Evolutionary conservation across 2,888 invertebrate species (phyloP).

Genomic region (Philereme transversata): DNA sequence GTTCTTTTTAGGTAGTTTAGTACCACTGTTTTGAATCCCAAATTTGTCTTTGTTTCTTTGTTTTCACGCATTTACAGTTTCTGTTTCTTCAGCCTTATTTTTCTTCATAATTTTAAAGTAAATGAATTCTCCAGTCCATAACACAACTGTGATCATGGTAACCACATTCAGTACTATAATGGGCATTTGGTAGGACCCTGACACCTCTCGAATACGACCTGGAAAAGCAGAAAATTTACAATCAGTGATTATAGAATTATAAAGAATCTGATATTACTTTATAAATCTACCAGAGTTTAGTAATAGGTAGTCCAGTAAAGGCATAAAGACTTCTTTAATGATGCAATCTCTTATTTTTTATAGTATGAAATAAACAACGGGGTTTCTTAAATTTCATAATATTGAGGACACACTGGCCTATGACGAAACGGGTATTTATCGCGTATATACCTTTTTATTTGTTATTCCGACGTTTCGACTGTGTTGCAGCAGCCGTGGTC

Average conservation of each 20-base stretch:
- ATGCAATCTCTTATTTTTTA: no score
- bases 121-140: conserved; percentile 84
- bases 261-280: no score
- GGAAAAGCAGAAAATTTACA: conserved; percentile 41
- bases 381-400: no score
- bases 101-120: conserved; percentile 64
- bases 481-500: no score
- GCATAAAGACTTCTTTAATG: no score
- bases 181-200: conserved; percentile 84
- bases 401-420: no score
- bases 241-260: not conserved
- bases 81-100: conserved; percentile 41
- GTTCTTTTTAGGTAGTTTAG: not conserved
- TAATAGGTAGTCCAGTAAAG: no score
- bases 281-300: no score
- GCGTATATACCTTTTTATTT: no score
- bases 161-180: conserved; percentile 85
- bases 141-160: conserved; percentile 82
- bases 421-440: no score
- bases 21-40: not conserved
- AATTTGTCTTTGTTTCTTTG: conserved; percentile 1
- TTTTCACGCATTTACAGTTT: conserved; percentile 20
- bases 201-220: conserved; percentile 85
- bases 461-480: no score
- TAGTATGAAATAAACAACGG: no score